Evolutionary conservation across 2,888 invertebrate genomes (phyloP), one percentile per base, ranked within the genome.

Genomic region (Heliconius charithonia): DNA sequence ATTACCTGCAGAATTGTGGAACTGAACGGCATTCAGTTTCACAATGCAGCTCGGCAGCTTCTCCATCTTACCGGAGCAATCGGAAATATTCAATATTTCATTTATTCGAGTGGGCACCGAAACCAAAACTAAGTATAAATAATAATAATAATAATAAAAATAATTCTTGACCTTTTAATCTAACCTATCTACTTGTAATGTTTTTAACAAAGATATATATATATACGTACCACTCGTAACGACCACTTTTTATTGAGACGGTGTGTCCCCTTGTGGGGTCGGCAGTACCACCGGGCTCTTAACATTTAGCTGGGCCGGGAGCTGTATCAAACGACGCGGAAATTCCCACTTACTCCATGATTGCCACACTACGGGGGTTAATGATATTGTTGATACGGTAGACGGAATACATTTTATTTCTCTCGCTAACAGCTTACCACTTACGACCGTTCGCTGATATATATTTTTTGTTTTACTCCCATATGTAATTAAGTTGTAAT

Each of bases 301-400:
- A 93, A 92, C 93, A 93, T 93, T 93, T 92, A 91, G 92, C 90
- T 85, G 89, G 89, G 92, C 90, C 85, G 89, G 89, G 91, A 91
- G 89, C 90, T 92, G 92, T 89, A 91, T 88, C 92, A 92, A 93
- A 94, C 93, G 93, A 92, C 89, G 93, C 93, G 93, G 93, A 93
- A 93, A 93, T 93, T 91, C 92, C 93, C 93, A 93, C 93, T 93
- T 93, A 93, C 90, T 92, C 91, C 87, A 90, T 93, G 93, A 93
- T 93, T 93, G 93, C 93, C 93, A 93, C 93, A 93, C 93, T 93
- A 93, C 92, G 91, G 90, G 91, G 92, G 91, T 90, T 93, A 93
- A 93, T 93, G 92, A 92, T 91, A 91, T 92, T 92, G 93, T 92
- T 92, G 92, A 93, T 93, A 92, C 90, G 90, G 90, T 92, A 92